Base-by-base conservation (phyloP, 2,797 vertebrate species). In the Tamandua tetradactyla region DNA sequence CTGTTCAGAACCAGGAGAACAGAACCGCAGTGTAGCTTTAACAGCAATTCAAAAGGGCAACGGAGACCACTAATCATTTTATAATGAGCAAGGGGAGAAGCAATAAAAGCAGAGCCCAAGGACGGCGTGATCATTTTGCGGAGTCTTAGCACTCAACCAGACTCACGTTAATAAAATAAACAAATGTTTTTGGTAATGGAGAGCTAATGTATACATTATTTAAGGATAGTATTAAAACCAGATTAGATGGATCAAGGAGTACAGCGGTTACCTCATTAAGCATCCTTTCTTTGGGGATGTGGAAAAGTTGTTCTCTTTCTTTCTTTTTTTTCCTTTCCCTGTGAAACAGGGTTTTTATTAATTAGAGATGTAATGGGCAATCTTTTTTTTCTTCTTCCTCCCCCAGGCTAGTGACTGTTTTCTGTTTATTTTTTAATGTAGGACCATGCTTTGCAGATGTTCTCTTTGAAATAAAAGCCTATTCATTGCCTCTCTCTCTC, bases 401-500 rank as follows among this genome's bases (percentile, higher is more conserved):
- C 3, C 32, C 87, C 94, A 88, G 91, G 94, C 95, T 84, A 42
- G 83, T 93, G 62, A 79, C 96, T 96, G 94, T 52, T 95, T 96
- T 97, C 86, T 97, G 88, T 97, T 98, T 97, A 97, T 96, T 98
- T 96, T 97, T 97, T 97, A 96, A 95, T 96, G 57, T 95, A 59
- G 93, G 94, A 80, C 94, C 87, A 47, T 91, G 96, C 97, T 97
- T 97, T 98, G 98, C 98, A 98, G 98, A 98, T 98, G 97, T 98
- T 98, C 94, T 35, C 72, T 98, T 96, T 97, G 97, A 98, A 98
- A 97, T 59, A 95, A 95, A 97, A 97, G 95, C 17, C 0, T 95
- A 95, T 97, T 97, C 94, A 96, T 96, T 94, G 68, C 76, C 32
- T 79, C 66, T 90, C 96, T 35, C 27, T 79, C 40, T 81, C 91